Evolutionary conservation across 2,888 invertebrate genomes (phyloP).

Genomic region (Vanessa cardui): DNA sequence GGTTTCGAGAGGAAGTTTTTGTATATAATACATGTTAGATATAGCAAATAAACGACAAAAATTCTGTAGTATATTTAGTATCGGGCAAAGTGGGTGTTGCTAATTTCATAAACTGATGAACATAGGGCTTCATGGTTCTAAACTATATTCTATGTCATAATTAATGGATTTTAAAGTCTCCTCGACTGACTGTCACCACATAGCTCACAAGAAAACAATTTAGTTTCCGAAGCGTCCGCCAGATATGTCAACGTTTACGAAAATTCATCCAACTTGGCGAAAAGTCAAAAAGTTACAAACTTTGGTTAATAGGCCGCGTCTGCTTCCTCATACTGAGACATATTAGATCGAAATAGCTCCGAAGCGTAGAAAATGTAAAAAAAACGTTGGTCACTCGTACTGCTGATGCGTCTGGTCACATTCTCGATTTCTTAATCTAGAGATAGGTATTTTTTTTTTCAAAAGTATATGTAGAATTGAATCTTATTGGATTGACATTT

Average conservation of each 20-base stretch:
- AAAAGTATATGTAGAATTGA: too few relatives aligned
- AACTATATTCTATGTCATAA: background rate
- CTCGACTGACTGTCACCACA: background rate
- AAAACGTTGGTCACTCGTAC: background rate
- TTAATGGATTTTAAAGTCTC: background rate
- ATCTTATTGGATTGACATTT: too few relatives aligned
- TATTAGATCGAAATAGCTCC: background rate
- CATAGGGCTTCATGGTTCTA: too few relatives aligned
- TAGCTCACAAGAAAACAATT: background rate
- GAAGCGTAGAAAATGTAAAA: constrained; percentile 1
- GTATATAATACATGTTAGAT: too few relatives aligned
- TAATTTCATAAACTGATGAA: too few relatives aligned
- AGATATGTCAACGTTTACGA: constrained; percentile 17
- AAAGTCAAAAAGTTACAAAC: constrained; percentile 35
- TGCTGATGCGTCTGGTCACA: background rate
- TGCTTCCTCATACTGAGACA: constrained; percentile 28
- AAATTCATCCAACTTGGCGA: constrained; percentile 28
- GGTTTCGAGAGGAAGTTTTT: too few relatives aligned
- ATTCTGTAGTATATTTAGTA: too few relatives aligned
- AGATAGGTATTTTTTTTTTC: too few relatives aligned
- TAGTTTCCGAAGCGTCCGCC: background rate
- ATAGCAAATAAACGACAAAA: too few relatives aligned
- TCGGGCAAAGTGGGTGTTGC: too few relatives aligned
- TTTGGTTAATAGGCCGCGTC: constrained; percentile 21
- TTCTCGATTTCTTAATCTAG: too few relatives aligned